Evolutionary conservation across 2,797 vertebrate species (phyloP).

Genomic region (Nasua narica): DNA sequence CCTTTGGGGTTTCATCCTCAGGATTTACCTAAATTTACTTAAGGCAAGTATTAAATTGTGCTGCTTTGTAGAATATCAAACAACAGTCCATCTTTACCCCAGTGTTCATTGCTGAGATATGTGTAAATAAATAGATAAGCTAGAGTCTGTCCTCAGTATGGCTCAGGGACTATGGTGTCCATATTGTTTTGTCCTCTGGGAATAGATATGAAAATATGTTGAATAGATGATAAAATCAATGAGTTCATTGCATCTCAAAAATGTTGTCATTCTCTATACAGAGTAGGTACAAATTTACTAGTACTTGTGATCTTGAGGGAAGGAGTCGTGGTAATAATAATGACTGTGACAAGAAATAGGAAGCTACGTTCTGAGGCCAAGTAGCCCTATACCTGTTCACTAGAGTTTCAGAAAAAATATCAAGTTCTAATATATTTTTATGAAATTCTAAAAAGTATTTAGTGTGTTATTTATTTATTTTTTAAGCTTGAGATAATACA

Average conservation of each 20-base stretch:
- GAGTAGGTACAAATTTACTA: background rate
- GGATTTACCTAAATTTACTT: background rate
- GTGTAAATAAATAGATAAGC: background rate
- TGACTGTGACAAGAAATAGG: background rate
- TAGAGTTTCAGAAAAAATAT: constrained; percentile 7
- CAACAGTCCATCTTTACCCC: background rate
- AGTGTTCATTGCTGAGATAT: background rate
- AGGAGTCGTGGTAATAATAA: background rate
- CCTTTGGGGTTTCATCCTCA: background rate
- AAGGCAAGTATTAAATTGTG: constrained; percentile 11
- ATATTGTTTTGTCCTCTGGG: background rate
- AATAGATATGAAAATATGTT: background rate
- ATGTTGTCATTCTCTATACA: background rate
- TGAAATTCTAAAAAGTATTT: background rate
- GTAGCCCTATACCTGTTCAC: background rate
- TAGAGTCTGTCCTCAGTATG: background rate
- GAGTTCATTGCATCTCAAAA: background rate
- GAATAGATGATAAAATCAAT: background rate
- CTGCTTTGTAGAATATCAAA: background rate
- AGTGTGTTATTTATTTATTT: constrained; percentile 2
- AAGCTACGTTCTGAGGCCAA: constrained; percentile 28
- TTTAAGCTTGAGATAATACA: constrained; percentile 49
- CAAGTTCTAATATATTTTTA: constrained; percentile 14
- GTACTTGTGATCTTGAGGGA: background rate
- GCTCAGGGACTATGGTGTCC: background rate